Evolutionary conservation across 2,888 invertebrate species (phyloP).

Genomic region (Hypsopygia costalis): DNA sequence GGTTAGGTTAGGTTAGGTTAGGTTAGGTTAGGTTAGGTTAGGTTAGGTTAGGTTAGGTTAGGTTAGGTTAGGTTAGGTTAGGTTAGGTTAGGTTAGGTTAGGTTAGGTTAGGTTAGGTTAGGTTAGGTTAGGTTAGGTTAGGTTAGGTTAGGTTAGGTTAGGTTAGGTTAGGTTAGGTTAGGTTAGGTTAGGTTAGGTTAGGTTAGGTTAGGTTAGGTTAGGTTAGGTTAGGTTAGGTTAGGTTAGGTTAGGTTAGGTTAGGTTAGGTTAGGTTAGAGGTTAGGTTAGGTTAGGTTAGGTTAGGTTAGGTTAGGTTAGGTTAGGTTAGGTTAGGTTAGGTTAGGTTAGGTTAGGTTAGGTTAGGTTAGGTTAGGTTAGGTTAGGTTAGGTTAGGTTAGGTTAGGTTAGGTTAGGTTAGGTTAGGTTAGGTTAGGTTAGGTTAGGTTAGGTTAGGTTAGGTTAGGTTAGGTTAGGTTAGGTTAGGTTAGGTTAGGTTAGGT

Average conservation of each 20-base stretch:
- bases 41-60: constrained; percentile 22
- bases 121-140: constrained; percentile 23
- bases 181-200: constrained; percentile 22
- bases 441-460: constrained; percentile 19
- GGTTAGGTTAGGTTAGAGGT: constrained; percentile 16
- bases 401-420: constrained; percentile 15
- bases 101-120: constrained; percentile 21
- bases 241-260: constrained; percentile 15
- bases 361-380: constrained; percentile 15
- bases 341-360: constrained; percentile 12
- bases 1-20: constrained; percentile 19
- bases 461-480: constrained; percentile 13
- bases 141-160: constrained; percentile 22
- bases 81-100: constrained; percentile 12
- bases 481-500: constrained; percentile 17
- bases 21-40: constrained; percentile 22
- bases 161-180: constrained; percentile 22
- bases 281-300: constrained; percentile 17
- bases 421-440: constrained; percentile 19
- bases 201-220: constrained; percentile 22
- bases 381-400: constrained; percentile 15
- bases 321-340: constrained; percentile 15
- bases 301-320: constrained; percentile 16
- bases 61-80: constrained; percentile 22
- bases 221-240: constrained; percentile 19